A percentile compares a stretch with the other conserved stretches of the same genome.
phyloP scores from a whole-genome alignment of 1,140 invertebrate species.

The Chironomus striatipennis region DNA sequence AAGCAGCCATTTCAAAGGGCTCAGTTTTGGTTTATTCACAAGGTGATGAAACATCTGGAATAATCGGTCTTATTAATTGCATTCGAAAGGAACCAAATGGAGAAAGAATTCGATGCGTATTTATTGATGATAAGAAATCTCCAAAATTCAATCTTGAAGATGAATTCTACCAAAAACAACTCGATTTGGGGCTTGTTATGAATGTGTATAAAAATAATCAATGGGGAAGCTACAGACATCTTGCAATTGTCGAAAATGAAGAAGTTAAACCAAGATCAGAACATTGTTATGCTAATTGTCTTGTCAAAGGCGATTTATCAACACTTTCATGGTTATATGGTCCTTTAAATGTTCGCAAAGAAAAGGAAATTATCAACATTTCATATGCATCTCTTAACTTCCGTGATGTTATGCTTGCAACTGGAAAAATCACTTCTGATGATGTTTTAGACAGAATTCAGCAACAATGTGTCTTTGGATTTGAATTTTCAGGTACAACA shows the following conservation, averaged over 20 bases:
- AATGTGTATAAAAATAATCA: slow-evolving; percentile 28
- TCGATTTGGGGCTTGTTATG: slow-evolving; percentile 44
- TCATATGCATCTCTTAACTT: slow-evolving; percentile 50
- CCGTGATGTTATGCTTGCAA: slow-evolving; percentile 51
- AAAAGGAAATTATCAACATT: slow-evolving; percentile 31
- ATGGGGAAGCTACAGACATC: slow-evolving; percentile 44
- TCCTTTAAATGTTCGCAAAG: slow-evolving; percentile 38
- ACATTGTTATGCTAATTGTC: slow-evolving; percentile 71
- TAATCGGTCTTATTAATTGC: slow-evolving; percentile 48
- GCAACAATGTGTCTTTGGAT: slow-evolving; percentile 59
- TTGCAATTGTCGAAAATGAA: slow-evolving; percentile 41
- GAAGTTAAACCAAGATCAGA: slow-evolving; percentile 35
- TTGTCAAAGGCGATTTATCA: slow-evolving; percentile 73
- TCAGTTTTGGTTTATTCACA: slow-evolving; percentile 27
- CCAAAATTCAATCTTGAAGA: slow-evolving; percentile 28
- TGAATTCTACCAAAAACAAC: slow-evolving; percentile 29
- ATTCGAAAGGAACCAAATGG: slow-evolving; percentile 35
- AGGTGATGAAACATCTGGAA: slow-evolving; percentile 42
- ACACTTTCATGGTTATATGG: slow-evolving; percentile 76
- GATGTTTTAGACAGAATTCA: slow-evolving; percentile 40
- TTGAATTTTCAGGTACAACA: slow-evolving; percentile 60
- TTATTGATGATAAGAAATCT: slow-evolving; percentile 29
- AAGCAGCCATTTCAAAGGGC: slow-evolving; percentile 30
- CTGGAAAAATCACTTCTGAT: slow-evolving; percentile 46
- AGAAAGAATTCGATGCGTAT: slow-evolving; percentile 29